A percentile compares a stretch with the other conserved stretches of the same genome.
Conservation (phyloP, 2,888 invertebrate species). For the Lochmaea capreae region DNA sequence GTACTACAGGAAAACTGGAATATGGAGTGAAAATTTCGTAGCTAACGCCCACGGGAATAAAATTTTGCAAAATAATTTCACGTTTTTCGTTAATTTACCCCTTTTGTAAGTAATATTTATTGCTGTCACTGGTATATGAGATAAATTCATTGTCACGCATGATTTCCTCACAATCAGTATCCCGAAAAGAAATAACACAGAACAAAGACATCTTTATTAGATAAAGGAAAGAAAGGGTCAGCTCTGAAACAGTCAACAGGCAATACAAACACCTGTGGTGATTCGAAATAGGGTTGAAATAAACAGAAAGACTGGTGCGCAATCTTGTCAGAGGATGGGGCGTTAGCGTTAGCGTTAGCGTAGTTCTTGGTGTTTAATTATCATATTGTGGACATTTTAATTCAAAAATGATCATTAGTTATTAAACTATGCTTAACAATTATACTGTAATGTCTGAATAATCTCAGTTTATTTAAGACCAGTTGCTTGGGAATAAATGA, state of each 20-base stretch:
- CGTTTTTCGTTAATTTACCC: neutral
- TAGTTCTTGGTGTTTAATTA: neutral
- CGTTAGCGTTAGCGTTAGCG: too few relatives aligned
- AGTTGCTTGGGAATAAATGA: neutral
- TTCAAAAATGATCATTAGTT: neutral
- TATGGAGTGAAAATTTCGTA: too few relatives aligned
- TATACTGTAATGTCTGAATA: constrained; percentile 17
- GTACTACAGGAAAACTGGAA: too few relatives aligned
- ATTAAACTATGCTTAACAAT: constrained; percentile 16
- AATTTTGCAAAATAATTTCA: too few relatives aligned
- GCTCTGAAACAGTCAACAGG: constrained; percentile 31
- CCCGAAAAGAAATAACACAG: constrained; percentile 45
- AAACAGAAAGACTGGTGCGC: neutral
- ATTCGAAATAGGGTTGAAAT: neutral
- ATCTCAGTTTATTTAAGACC: neutral
- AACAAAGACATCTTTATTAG: constrained; percentile 52
- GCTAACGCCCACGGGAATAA: too few relatives aligned
- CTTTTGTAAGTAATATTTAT: neutral
- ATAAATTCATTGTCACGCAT: constrained; percentile 50
- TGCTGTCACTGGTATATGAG: constrained; percentile 20
- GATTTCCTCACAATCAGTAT: constrained; percentile 49
- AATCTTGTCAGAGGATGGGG: neutral
- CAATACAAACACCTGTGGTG: constrained; percentile 11
- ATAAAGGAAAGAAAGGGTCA: constrained; percentile 44
- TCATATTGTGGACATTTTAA: neutral